A percentile compares a stretch with the other conserved stretches of the same genome.
Evolutionary conservation across 2,888 invertebrate genomes (phyloP).

Genomic region (Aspidapion aeneum): DNA sequence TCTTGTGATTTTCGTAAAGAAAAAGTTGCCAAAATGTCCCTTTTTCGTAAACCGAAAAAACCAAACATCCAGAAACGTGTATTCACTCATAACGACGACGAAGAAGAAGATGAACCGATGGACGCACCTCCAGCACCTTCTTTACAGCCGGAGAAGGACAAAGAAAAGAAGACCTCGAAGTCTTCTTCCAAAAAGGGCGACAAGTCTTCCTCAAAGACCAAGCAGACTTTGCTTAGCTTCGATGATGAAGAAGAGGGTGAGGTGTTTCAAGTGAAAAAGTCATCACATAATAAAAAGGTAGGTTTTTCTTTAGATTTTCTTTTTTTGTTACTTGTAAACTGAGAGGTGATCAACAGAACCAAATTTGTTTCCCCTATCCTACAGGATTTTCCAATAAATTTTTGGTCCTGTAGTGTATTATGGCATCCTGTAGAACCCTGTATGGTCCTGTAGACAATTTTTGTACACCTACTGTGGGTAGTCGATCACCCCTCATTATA

Average conservation of each 20-base stretch:
- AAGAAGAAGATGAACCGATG: constrained; percentile 58
- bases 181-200: constrained; percentile 46
- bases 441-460: too few relatives aligned
- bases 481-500: too few relatives aligned
- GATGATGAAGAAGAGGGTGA: constrained; percentile 78
- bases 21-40: constrained; percentile 67
- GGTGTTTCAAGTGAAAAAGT: constrained; percentile 93
- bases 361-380: too few relatives aligned
- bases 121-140: too few relatives aligned
- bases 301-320: too few relatives aligned
- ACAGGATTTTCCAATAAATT: too few relatives aligned
- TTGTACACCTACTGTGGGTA: too few relatives aligned
- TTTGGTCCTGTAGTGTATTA: too few relatives aligned
- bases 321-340: too few relatives aligned
- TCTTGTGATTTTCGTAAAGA: too few relatives aligned
- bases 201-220: constrained; percentile 48
- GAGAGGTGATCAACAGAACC: too few relatives aligned
- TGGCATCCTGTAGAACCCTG: too few relatives aligned
- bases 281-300: constrained; percentile 82
- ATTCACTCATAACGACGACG: constrained; percentile 64
- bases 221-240: constrained; percentile 74
- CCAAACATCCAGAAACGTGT: constrained; percentile 70
- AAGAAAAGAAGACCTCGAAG: constrained; percentile 36
- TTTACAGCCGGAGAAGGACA: constrained; percentile 33
- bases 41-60: constrained; percentile 86